Evolutionary conservation across 2,888 invertebrate genomes (phyloP), one percentile per base, ranked within the genome.

Genomic region (Rapana venosa): DNA sequence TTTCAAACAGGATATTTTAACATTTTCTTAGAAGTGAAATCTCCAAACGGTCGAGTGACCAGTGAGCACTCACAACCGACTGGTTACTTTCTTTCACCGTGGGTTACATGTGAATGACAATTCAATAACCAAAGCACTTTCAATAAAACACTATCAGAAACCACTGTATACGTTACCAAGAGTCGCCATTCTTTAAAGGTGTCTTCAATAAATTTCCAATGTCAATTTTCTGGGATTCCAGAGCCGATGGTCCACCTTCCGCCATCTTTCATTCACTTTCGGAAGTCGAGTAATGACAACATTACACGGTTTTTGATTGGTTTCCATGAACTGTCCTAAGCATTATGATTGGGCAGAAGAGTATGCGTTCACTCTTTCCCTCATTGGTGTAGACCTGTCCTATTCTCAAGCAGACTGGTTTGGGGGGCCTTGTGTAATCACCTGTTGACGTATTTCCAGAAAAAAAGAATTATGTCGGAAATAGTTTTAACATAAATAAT

Each of bases 171-270:
- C 93, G 93, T 93, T 94, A 96, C 96, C 96, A 96, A 83, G 94
- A 94, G 90, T 96, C 96, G 85, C 94, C 95, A 90, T 95, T 95
- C 90, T 94, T 94, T 35, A 96, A 91, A 56, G 93, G 91, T 88
- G 91, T 93, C 90, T 95, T 94, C 17, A 95, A 89, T 89, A 95
- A 93, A 90, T 93, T 94, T 58, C 92, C 88, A 88, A 96, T 95
- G 91, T 94, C 93, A 90, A 93, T 93, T 92, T 95, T 95, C 92
- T 96, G 96, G 86, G 92, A 93, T 92, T 95, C 95, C 87, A 95
- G 93, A 91, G 95, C 95, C 88, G 95, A 91, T 90, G 92, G 93
- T 88, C 94, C 94, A 93, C 94, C 94, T 94, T 94, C 94, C 93
- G 94, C 94, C 94, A 94, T 94, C 93, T 93, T 93, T 93, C 85